Evolutionary conservation across 1,140 invertebrate genomes (phyloP), one percentile per base, ranked within the genome.

Genomic region (Plodia interpunctella): DNA sequence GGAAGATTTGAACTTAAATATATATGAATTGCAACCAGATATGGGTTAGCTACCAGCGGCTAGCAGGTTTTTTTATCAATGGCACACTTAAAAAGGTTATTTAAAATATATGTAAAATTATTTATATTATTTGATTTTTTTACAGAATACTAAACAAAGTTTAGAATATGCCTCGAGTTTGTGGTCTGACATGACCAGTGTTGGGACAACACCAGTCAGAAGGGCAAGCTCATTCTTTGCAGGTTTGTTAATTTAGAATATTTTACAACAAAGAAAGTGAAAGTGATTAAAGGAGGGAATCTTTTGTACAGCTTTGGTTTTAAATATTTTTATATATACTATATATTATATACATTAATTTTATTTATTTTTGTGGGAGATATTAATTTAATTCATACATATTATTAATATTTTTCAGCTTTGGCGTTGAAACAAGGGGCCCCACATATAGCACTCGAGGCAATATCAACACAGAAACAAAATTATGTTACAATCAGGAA

Each of bases 81-180:
- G n/a, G n/a, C n/a, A n/a, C n/a, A n/a, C n/a, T n/a, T n/a, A n/a
- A n/a, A n/a, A n/a, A n/a, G n/a, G n/a, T n/a, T n/a, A n/a, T n/a
- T n/a, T n/a, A n/a, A n/a, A n/a, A n/a, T n/a, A n/a, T n/a, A n/a
- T n/a, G n/a, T n/a, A n/a, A n/a, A n/a, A n/a, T n/a, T n/a, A n/a
- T n/a, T n/a, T n/a, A n/a, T n/a, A n/a, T n/a, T n/a, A 21, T 55
- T 52, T 63, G 62, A n/a, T 51, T 66, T 66, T 72, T 63, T 91
- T 91, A 52, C 76, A 96, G 95, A 95, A 96, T 78, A 93, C 94
- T 54, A 70, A 88, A 63, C 92, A 95, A 72, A 92, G 93, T 75
- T 91, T 93, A 4, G 83, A 95, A n/a, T 92, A 91, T 80, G 92
- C 92, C 2, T 78, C 92, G 10, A 88, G 93, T 15, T 57, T 94